Evolutionary conservation across 1,140 invertebrate genomes (phyloP).

Genomic region (Prorops nasuta): DNA sequence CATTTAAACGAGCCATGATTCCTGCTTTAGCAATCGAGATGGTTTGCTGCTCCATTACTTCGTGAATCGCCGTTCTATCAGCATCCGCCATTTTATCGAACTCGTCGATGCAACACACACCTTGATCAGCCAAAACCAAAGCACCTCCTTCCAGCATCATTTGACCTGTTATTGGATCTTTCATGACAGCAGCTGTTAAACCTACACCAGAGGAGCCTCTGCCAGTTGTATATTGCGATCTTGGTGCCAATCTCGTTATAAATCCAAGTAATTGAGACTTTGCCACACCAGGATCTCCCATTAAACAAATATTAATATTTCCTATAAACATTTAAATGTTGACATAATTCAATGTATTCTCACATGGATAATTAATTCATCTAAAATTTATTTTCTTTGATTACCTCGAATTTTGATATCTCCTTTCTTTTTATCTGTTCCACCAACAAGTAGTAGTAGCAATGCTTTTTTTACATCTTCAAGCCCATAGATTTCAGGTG

Average conservation of each 20-base stretch:
- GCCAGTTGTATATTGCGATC: slow-evolving; percentile 95
- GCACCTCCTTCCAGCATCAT: slow-evolving; percentile 98
- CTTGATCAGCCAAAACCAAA: slow-evolving; percentile 95
- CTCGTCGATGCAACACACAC: slow-evolving; percentile 99
- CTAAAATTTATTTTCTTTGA: too few species aligned
- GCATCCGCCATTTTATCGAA: slow-evolving; percentile 99
- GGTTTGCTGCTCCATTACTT: slow-evolving; percentile 99
- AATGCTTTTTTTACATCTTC: slow-evolving; percentile 98
- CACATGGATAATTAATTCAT: too few species aligned
- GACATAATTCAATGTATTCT: too few species aligned
- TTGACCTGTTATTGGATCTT: slow-evolving; percentile 95
- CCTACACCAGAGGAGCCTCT: slow-evolving; percentile 97
- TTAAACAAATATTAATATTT: slow-evolving; percentile 97
- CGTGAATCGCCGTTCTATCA: slow-evolving; percentile 97
- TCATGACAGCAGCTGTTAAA: slow-evolving; percentile 96
- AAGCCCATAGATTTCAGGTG: slow-evolving; percentile 99
- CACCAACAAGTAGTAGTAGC: slow-evolving; percentile 90
- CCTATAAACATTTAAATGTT: slow-evolving; percentile 58
- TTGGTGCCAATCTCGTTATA: slow-evolving; percentile 88
- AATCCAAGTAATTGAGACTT: slow-evolving; percentile 96
- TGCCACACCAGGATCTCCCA: slow-evolving; percentile 99
- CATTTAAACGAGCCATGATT: slow-evolving; percentile 97
- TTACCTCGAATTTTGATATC: slow-evolving; percentile 80
- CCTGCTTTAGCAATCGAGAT: slow-evolving; percentile 99
- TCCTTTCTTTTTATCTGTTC: slow-evolving; percentile 84